Conservation (phyloP, 2,797 vertebrate species). For the Sebastes hubbsi region DNA sequence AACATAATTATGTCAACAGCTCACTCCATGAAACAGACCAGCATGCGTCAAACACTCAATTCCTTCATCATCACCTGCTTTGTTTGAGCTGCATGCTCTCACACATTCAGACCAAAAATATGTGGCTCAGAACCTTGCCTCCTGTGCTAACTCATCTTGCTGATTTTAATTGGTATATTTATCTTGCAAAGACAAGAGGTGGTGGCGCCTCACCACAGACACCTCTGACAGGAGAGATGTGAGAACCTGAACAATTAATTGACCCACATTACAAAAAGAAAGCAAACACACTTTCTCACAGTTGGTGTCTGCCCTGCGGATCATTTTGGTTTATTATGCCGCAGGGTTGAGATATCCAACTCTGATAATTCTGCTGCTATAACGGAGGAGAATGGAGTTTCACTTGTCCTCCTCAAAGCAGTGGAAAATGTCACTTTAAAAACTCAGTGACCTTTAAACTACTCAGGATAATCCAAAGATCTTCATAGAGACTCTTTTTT, state of each 20-base stretch:
- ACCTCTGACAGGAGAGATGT: slow-evolving; percentile 20
- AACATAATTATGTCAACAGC: slow-evolving; percentile 1
- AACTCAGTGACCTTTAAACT: not conserved
- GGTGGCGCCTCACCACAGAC: slow-evolving; percentile 29
- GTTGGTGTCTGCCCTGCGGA: not conserved
- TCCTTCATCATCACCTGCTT: slow-evolving; percentile 15
- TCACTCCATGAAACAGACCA: not conserved
- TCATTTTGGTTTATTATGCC: not conserved
- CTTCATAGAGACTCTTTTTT: not conserved
- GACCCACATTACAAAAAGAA: slow-evolving; percentile 14
- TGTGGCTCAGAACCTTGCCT: not conserved
- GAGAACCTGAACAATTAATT: slow-evolving; percentile 22
- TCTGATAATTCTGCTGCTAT: not conserved
- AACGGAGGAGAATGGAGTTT: not conserved
- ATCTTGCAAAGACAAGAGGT: slow-evolving; percentile 58
- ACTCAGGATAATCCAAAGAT: not conserved
- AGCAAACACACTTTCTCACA: not conserved
- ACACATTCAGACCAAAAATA: slow-evolving; percentile 20
- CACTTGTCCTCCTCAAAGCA: not conserved
- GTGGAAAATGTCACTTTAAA: not conserved
- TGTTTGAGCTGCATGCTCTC: not conserved
- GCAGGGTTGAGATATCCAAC: not conserved
- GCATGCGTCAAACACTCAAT: not conserved
- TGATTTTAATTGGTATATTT: slow-evolving; percentile 72
- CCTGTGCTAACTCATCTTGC: slow-evolving; percentile 34